Percentiles rank a stretch among this genome's conserved stretches.
Conservation (phyloP, 1,140 invertebrate genomes). For the Hylaeus volcanicus region DNA sequence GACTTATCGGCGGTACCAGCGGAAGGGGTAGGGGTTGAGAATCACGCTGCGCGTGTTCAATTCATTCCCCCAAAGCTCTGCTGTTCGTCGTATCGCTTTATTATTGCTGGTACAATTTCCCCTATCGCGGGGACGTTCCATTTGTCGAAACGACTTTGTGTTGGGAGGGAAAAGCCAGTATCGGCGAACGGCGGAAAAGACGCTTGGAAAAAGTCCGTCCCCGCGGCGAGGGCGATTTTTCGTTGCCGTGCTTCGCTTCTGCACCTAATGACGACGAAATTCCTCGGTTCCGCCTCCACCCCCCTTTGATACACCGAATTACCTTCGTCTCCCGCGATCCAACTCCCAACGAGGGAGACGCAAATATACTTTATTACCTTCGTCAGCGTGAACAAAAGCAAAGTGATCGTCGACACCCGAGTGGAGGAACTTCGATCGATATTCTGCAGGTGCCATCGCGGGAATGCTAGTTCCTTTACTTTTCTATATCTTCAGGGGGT, state of each 20-base stretch:
- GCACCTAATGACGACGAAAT: conserved; percentile 40
- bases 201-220: conserved; percentile 39
- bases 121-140: conserved; percentile 64
- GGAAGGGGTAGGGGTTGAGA: background rate
- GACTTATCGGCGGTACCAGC: conserved; percentile 46
- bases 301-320: conserved; percentile 28
- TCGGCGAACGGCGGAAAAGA: conserved; percentile 43
- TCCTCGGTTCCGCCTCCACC: background rate
- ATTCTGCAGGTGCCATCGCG: background rate
- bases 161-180: conserved; percentile 44
- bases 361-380: conserved; percentile 30
- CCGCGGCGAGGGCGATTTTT: conserved; percentile 51
- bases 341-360: background rate
- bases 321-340: conserved; percentile 22
- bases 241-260: conserved; percentile 23
- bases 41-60: conserved; percentile 12
- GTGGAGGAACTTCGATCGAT: background rate
- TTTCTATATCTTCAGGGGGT: too few species aligned
- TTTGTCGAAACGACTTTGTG: conserved; percentile 69
- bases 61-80: conserved; percentile 16
- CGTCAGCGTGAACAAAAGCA: conserved; percentile 19
- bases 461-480: background rate
- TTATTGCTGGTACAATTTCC: conserved; percentile 69
- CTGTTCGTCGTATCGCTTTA: conserved; percentile 58
- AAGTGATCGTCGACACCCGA: conserved; percentile 22